A percentile compares a stretch with the other conserved stretches of the same genome.
These are phyloP conservation scores for Hydrophis major DNA, from an alignment of 2,797 vertebrate species.

Conservation along the genomic window DNA sequence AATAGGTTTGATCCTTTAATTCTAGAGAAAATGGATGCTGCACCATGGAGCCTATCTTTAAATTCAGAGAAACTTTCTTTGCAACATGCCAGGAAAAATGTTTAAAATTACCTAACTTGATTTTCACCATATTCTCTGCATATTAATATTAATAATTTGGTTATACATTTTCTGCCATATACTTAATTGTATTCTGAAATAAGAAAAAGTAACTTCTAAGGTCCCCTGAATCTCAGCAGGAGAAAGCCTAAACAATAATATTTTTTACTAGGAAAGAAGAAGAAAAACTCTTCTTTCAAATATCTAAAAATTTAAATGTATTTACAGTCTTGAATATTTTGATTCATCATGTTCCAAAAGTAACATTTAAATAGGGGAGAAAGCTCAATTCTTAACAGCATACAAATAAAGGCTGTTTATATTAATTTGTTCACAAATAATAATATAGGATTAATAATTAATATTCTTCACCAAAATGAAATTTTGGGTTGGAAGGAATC, in stretches of 20 bases:
- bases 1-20: not conserved
- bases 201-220: not conserved
- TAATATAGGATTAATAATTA: not conserved
- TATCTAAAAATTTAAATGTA: no score
- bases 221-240: no score
- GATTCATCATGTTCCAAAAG: not conserved
- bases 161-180: not conserved
- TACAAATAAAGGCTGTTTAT: not conserved
- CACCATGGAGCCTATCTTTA: not conserved
- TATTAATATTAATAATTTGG: not conserved
- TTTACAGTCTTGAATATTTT: no score
- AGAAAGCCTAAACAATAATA: no score
- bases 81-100: not conserved
- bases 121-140: not conserved
- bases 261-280: no score
- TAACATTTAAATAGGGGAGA: not conserved
- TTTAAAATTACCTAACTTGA: not conserved
- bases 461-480: not conserved
- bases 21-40: not conserved
- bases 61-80: not conserved
- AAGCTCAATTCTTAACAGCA: not conserved
- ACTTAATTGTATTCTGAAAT: not conserved
- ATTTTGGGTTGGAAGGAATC: not conserved
- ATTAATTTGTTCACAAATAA: not conserved
- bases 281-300: no score